Evolutionary conservation across 1,140 invertebrate species (phyloP), one percentile per base, ranked within the genome.

Genomic region (Camponotus floridanus): DNA sequence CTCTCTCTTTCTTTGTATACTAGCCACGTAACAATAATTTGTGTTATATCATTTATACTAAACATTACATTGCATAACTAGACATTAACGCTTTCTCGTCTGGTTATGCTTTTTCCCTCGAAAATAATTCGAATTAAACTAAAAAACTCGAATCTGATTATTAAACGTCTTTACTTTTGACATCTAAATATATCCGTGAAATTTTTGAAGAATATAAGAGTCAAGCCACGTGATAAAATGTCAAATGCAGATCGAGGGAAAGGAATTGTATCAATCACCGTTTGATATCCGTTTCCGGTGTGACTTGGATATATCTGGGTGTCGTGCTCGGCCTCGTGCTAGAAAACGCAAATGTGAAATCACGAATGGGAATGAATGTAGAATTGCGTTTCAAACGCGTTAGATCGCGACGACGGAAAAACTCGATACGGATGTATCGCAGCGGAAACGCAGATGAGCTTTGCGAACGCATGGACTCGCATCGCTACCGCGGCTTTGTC

Each of bases 401-500:
- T 15, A 51, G 15, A 13, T 81, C 57, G 68, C 79, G 11, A 80
- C 76, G 76, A 48, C 61, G 61, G 61, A 6, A 59, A 21, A 51
- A 26, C 57, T 21, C n/a, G 31, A 62, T 62, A n/a, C 61, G 42
- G 3, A 45, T 18, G 51, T 26, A 45, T 42, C 7, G 26, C 68
- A 6, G 68, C 31, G 68, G 42, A 55, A 45, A 81, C 36, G 55
- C 18, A 15, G 48, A 51, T 33, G 36, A 21, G 45, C 33, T 42
- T 57, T 31, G 26, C 26, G n/a, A 48, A 73, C 55, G 79, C 51
- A 68, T 74, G 39, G 39, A 21, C 31, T 73, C 68, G 39, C 79
- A 73, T 73, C 64, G 65, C 78, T 33, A 31, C 48, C 45, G 21
- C 55, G 33, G 55, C 68, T 83, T 83, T 83, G 68, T 80, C 78